These are phyloP conservation scores for Campoletis raptor DNA, from an alignment of 2,888 invertebrate genomes.

Conservation along the genomic window DNA sequence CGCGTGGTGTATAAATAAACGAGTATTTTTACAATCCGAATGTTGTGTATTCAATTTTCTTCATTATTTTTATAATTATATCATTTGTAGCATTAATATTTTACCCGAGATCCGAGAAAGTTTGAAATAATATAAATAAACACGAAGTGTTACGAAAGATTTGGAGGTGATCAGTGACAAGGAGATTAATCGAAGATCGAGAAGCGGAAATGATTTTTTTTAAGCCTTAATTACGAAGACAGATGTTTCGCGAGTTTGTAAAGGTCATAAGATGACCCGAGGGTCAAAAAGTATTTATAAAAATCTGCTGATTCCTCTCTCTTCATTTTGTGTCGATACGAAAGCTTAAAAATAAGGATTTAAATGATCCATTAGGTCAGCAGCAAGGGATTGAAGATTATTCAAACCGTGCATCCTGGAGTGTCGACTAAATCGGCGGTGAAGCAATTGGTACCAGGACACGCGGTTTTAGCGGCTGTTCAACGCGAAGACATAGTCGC, in stretches of 20 bases:
- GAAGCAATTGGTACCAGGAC: slow-evolving; percentile 97
- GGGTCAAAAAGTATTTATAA: too few species aligned
- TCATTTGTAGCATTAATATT: neutral
- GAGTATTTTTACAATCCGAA: neutral
- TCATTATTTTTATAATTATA: neutral
- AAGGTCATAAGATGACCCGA: too few species aligned
- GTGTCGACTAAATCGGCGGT: slow-evolving; percentile 87
- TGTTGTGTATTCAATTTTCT: neutral
- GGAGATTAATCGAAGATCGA: neutral
- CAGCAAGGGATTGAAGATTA: slow-evolving; percentile 97
- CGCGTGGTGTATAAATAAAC: neutral
- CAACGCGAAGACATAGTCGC: slow-evolving; percentile 97
- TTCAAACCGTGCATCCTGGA: slow-evolving; percentile 89
- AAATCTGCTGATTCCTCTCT: neutral
- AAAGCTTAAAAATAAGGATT: neutral
- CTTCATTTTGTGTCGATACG: too few species aligned
- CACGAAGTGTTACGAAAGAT: neutral
- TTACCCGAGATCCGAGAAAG: neutral
- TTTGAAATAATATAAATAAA: neutral
- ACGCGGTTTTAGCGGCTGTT: slow-evolving; percentile 96
- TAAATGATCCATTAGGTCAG: slow-evolving; percentile 87
- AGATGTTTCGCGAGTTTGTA: neutral
- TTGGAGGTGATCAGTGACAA: neutral
- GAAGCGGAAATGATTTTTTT: neutral
- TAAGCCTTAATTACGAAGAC: neutral